Conservation (phyloP, 1,140 invertebrate species). For the Drosophila kepulauana region DNA sequence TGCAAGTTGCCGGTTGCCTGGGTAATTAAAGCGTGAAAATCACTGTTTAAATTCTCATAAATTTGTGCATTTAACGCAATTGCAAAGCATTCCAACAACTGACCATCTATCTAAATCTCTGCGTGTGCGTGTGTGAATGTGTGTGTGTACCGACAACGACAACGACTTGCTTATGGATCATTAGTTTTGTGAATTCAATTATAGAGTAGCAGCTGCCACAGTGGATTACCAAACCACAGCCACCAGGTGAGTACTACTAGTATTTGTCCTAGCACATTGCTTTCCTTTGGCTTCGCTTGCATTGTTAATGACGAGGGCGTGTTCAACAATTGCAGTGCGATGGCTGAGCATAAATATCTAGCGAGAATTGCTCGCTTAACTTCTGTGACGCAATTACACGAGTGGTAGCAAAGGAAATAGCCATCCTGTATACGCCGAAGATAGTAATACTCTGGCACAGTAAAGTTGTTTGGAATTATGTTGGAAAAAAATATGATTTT, state of each 20-base stretch:
- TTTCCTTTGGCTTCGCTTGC: neutral
- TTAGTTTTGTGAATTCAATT: constrained; percentile 74
- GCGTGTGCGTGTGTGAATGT: constrained; percentile 13
- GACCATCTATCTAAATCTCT: constrained; percentile 16
- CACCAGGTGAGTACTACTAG: constrained; percentile 53
- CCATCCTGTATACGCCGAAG: neutral
- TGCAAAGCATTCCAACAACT: constrained; percentile 47
- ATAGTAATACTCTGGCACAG: neutral
- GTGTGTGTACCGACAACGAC: constrained; percentile 5
- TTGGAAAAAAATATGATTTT: too few species aligned
- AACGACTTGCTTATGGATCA: constrained; percentile 54
- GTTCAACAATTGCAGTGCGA: constrained; percentile 40
- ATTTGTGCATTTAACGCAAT: constrained; percentile 80
- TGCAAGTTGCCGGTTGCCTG: constrained; percentile 18
- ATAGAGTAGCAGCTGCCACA: constrained; percentile 58
- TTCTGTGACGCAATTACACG: constrained; percentile 27
- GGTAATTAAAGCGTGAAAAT: constrained; percentile 85
- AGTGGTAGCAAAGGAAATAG: neutral
- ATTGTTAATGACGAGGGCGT: constrained; percentile 61
- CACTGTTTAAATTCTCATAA: constrained; percentile 84
- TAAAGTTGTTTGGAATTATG: too few species aligned
- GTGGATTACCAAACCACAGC: constrained; percentile 48
- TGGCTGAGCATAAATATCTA: constrained; percentile 13
- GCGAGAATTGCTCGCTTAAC: neutral
- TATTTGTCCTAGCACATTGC: neutral